Evolutionary conservation across 2,113 vertebrate species (phyloP).

Genomic region (Psammodynastes pulverulentus): DNA sequence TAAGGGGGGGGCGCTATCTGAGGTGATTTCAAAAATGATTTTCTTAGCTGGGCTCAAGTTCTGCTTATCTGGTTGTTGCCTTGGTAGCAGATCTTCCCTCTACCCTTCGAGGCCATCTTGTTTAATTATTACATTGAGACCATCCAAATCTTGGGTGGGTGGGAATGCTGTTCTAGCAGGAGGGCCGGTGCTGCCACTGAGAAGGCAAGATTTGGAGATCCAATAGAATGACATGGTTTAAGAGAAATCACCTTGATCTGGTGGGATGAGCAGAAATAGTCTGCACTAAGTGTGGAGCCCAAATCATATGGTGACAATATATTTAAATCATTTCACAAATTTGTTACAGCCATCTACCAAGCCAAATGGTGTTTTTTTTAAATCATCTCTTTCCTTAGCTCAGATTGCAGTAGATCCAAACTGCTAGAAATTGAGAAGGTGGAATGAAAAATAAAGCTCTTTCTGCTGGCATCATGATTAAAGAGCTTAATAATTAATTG

Average conservation of each 20-base stretch:
- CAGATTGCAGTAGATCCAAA: not conserved
- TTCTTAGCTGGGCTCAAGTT: not conserved
- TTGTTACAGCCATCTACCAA: not conserved
- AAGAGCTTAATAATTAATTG: not conserved
- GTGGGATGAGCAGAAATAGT: not conserved
- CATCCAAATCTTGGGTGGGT: not conserved
- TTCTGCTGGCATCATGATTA: not conserved
- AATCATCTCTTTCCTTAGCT: not conserved
- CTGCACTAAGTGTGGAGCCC: not conserved
- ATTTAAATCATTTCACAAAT: not conserved
- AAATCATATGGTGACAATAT: not conserved
- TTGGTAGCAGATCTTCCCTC: not conserved
- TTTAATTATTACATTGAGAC: not conserved
- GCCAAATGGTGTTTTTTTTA: not conserved
- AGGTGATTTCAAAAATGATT: not conserved
- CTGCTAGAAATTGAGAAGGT: not conserved
- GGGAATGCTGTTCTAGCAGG: not conserved
- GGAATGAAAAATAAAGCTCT: not conserved
- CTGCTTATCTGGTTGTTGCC: not conserved
- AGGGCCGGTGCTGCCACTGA: not conserved
- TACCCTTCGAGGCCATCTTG: not conserved
- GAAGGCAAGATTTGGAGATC: not conserved
- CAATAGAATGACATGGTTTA: not conserved
- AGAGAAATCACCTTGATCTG: not conserved
- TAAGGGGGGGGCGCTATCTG: not conserved